Conservation (phyloP, 2,113 vertebrate genomes). For the Petrocephalus zakoni region DNA sequence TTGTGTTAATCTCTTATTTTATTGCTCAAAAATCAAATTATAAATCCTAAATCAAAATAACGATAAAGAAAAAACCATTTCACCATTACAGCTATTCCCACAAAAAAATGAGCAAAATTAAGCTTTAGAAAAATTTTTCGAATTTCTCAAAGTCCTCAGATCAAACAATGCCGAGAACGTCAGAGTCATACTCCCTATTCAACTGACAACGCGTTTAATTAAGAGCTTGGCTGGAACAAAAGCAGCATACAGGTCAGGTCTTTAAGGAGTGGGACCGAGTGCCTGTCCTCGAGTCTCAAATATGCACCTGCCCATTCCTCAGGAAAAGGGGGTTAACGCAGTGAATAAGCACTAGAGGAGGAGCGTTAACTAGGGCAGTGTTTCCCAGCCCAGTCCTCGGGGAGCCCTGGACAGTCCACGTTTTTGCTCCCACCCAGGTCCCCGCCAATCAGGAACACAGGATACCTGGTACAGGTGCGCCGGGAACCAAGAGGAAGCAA, state of each 20-base stretch:
- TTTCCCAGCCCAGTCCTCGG: no score
- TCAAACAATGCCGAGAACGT: not conserved
- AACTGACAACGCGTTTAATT: not conserved
- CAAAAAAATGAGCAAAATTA: not conserved
- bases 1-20: not conserved
- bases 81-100: not conserved
- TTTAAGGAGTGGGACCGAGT: not conserved
- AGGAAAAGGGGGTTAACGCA: conserved; percentile 28
- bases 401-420: no score
- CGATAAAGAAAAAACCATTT: not conserved
- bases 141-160: not conserved
- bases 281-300: conserved; percentile 52
- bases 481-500: no score
- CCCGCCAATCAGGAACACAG: no score
- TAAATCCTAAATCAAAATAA: not conserved
- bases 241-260: not conserved
- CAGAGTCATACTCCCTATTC: not conserved
- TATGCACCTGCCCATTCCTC: conserved; percentile 16
- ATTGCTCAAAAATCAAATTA: not conserved
- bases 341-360: not conserved
- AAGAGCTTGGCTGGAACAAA: not conserved
- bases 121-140: not conserved
- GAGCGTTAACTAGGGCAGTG: conserved; percentile 23
- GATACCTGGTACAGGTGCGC: no score
- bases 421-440: no score